Evolutionary conservation across 2,888 invertebrate species (phyloP), one percentile per base, ranked within the genome.

Genomic region (Alloplasta piceator): DNA sequence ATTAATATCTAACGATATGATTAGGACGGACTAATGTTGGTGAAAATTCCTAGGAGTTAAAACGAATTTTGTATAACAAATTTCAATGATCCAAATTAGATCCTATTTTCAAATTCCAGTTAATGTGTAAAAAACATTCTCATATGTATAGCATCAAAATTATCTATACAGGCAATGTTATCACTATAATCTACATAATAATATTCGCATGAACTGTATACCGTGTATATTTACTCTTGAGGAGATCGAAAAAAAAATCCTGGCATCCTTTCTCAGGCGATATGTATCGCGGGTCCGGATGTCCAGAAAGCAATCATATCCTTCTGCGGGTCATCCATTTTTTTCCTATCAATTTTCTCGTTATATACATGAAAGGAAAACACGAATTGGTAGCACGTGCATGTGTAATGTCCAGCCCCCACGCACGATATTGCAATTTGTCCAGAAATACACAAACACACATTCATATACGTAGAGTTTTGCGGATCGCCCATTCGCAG

Each of bases 401-500:
- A 72, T 82, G 68, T 43, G 60, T 70, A 41, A 55, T 48, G 60
- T 73, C 55, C 67, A 60, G 52, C 1, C 5, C 4, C 12, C 12
- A 12, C 58, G 9, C 38, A 56, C 48, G 48, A 26, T 26, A 26
- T 26, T 26, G 26, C 26, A 26, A 26, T 26, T 26, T 26, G 26
- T n/a, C n/a, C n/a, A 48, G 5, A 48, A 10, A 48, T 10, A 52
- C 50, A 52, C 63, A 55, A 43, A n/a, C 9, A 16, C 26, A 52
- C 55, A 38, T 6, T 36, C 6, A 43, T 10, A 36, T 12, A 71
- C 58, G 46, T 36, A 58, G 50, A 52, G 73, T 74, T 67, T 60
- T 10, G 58, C 61, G 61, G 41, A 12, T 48, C 52, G 71, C 39
- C 86, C 87, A 86, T 86, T 87, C 82, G 79, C 79, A 78, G 86